Conservation (phyloP, 1,140 invertebrate genomes). For the Mylabris phalerata region DNA sequence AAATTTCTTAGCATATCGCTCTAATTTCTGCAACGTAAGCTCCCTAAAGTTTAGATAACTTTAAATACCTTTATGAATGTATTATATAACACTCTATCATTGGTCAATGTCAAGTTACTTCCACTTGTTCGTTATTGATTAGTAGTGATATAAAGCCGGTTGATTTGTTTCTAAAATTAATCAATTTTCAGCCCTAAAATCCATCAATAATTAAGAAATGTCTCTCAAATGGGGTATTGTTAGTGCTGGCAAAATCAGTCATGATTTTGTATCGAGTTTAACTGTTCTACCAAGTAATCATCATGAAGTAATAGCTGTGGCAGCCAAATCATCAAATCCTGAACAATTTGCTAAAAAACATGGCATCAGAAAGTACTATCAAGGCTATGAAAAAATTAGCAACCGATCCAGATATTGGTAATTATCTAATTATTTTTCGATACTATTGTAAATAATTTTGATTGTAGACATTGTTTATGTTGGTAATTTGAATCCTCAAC, state of each 20-base stretch:
- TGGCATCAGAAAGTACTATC: conserved; percentile 62
- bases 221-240: conserved; percentile 59
- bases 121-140: background rate
- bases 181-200: too few species aligned
- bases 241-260: conserved; percentile 63
- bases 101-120: too few species aligned
- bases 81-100: too few species aligned
- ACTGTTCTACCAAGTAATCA: conserved; percentile 54
- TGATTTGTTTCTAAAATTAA: too few species aligned
- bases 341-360: conserved; percentile 67
- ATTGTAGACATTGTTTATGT: conserved; percentile 71
- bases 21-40: too few species aligned
- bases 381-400: conserved; percentile 71
- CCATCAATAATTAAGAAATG: conserved; percentile 4
- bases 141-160: too few species aligned
- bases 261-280: conserved; percentile 73
- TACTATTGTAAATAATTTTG: conserved; percentile 16
- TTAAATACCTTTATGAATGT: too few species aligned
- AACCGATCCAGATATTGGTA: conserved; percentile 68
- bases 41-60: background rate
- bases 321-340: conserved; percentile 63
- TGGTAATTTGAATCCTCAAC: conserved; percentile 62
- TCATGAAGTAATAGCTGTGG: conserved; percentile 66
- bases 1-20: too few species aligned
- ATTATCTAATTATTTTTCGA: conserved; percentile 11